A percentile compares a stretch with the other conserved stretches of the same genome.
phyloP scores from a whole-genome alignment of 2,113 vertebrate species.

The Solenodon paradoxus region DNA sequence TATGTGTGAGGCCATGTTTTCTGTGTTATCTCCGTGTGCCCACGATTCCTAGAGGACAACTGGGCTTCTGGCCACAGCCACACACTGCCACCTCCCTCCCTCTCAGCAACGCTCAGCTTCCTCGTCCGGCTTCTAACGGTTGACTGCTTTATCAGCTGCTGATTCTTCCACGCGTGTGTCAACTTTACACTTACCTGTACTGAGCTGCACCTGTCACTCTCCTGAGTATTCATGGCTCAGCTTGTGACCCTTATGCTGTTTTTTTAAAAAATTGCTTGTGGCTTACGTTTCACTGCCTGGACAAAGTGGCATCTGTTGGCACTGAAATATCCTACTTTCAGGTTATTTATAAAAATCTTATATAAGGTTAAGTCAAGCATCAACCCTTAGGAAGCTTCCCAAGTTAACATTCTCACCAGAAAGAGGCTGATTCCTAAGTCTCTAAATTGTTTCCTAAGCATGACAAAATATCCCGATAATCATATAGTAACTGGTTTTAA shows the following conservation, averaged over 20 bases:
- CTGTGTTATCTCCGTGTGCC: background rate
- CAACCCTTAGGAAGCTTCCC: background rate
- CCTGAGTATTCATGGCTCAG: background rate
- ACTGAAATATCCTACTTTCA: background rate
- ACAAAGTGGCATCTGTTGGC: background rate
- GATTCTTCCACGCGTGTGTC: background rate
- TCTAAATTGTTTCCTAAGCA: conserved; percentile 13
- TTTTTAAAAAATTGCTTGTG: background rate
- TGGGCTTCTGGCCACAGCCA: background rate
- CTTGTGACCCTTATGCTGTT: background rate
- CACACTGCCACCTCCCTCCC: background rate
- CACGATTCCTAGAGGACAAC: background rate
- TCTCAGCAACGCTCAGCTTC: background rate
- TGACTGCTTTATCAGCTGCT: background rate
- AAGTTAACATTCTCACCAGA: conserved; percentile 13
- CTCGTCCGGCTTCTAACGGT: background rate
- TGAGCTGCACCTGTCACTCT: background rate
- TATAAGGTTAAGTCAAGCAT: background rate
- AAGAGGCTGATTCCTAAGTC: conserved; percentile 8
- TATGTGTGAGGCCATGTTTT: background rate
- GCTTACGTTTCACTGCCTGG: background rate
- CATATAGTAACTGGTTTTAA: conserved; percentile 9
- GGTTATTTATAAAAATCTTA: conserved; percentile 34
- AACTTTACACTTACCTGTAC: background rate
- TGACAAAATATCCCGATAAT: background rate